Percentiles rank a stretch among this genome's conserved stretches.
phyloP scores from a whole-genome alignment of 2,797 vertebrate species.

The Pygocentrus nattereri region DNA sequence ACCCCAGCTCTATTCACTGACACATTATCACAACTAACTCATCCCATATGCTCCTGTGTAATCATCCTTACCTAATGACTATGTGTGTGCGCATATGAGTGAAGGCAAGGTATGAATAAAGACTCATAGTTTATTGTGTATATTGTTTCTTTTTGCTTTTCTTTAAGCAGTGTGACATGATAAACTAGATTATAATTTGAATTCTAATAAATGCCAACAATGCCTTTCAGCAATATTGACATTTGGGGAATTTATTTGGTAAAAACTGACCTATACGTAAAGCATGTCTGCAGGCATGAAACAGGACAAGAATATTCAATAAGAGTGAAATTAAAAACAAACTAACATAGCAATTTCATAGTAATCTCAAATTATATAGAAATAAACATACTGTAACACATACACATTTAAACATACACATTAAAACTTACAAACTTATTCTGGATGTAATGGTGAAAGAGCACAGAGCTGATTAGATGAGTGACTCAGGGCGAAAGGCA shows the following conservation, averaged over 20 bases:
- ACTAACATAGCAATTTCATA: background rate
- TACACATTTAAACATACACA: constrained; percentile 27
- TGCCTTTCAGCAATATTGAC: background rate
- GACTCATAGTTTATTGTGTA: background rate
- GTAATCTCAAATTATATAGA: background rate
- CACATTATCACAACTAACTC: background rate
- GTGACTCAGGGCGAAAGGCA: constrained; percentile 59
- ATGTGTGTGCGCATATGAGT: background rate
- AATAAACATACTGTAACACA: background rate
- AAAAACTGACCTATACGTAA: background rate
- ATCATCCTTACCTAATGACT: background rate
- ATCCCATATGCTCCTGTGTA: constrained; percentile 19
- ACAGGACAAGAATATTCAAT: background rate
- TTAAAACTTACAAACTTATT: too few relatives aligned
- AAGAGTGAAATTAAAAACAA: background rate
- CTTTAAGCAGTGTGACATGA: background rate
- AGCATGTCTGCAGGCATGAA: background rate
- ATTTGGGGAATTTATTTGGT: background rate
- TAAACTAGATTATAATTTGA: background rate
- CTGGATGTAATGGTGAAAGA: constrained; percentile 60
- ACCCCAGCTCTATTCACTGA: background rate
- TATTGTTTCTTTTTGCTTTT: background rate
- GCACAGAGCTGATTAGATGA: constrained; percentile 56
- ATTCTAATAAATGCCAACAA: constrained; percentile 8
- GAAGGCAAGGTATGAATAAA: background rate